These are phyloP conservation scores for Apostichopus californicus DNA, from an alignment of 35 echinoderm and acorn worm genomes.

Conservation along the genomic window DNA sequence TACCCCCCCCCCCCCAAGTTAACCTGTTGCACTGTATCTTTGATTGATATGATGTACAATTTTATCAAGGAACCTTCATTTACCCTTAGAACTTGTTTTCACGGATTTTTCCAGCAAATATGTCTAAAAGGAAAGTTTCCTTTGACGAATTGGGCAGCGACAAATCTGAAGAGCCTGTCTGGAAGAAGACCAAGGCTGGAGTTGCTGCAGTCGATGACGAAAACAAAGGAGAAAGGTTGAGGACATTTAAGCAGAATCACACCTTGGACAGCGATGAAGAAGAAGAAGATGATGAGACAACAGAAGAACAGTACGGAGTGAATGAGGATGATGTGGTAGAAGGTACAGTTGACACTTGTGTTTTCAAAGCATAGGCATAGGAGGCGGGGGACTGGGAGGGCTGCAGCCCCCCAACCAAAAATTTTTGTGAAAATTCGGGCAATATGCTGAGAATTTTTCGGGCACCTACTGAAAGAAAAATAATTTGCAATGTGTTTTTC, in stretches of 20 bases:
- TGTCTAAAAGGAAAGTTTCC: conserved; percentile 41
- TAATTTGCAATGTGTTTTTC: too few species aligned
- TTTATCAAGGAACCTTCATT: not conserved
- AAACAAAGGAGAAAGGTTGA: conserved; percentile 35
- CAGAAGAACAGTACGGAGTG: conserved; percentile 35
- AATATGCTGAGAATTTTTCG: too few species aligned
- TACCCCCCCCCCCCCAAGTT: too few species aligned
- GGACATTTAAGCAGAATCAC: conserved; percentile 84
- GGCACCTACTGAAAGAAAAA: too few species aligned
- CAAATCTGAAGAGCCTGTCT: conserved; percentile 28
- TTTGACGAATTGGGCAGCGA: not conserved
- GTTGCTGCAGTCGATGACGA: not conserved
- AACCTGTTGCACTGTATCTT: too few species aligned
- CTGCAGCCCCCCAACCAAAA: too few species aligned
- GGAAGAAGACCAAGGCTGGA: conserved; percentile 11
- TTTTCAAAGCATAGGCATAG: too few species aligned
- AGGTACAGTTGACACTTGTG: not conserved
- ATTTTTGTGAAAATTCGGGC: too few species aligned
- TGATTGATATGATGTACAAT: not conserved
- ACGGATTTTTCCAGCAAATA: not conserved
- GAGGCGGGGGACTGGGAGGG: too few species aligned
- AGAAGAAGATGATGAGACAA: conserved; percentile 58
- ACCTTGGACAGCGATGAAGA: conserved; percentile 93
- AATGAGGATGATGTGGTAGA: conserved; percentile 54
- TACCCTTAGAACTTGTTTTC: not conserved